Base-by-base conservation (phyloP, 2,888 invertebrate species). In the Polydrusus pterygomalis region DNA sequence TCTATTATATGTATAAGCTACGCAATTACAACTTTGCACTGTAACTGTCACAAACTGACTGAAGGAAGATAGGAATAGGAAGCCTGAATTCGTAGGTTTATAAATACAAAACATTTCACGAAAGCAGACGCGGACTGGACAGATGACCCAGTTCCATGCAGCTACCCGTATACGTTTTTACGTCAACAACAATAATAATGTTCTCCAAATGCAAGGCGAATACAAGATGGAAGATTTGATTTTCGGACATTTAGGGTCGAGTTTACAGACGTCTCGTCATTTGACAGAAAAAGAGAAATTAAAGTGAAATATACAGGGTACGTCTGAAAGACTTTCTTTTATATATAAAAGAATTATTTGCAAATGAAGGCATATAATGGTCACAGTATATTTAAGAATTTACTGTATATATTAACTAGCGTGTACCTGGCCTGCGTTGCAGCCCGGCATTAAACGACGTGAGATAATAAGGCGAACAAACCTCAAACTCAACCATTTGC, bases 181-280 rank as follows among this genome's bases (percentile, higher is more conserved):
- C 38, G 58, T 60, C 58, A 60, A 60, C 58, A 40, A 40, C 58
- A 60, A 60, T n/a, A n/a, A n/a, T n/a, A n/a, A 34, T 40, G 58
- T 60, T 60, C 38, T 9, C 38, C 10, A 60, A 58, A 38, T 60
- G 58, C 38, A 54, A n/a, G 25, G 6, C 20, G 25, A 54, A 54
- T 25, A 25, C 54, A 60, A 60, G 58, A 60, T 40, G 34, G 18
- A 15, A 60, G 38, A 38, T 60, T 60, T 38, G 58, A 38, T 60
- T 60, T 60, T 60, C 18, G 38, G 58, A 60, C 38, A 11, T 38
- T 15, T 15, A 25, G 11, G 11, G n/a, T 54, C 58, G 43, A 56
- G 51, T 17, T 49, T n/a, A 49, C 51, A 2, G 51, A 20, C 7
- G 20, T 51, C 17, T 18, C 2, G 17, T 49, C 17, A 49, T 51